Conservation (phyloP, 2,888 invertebrate genomes). For the Pherbina coryleti region DNA sequence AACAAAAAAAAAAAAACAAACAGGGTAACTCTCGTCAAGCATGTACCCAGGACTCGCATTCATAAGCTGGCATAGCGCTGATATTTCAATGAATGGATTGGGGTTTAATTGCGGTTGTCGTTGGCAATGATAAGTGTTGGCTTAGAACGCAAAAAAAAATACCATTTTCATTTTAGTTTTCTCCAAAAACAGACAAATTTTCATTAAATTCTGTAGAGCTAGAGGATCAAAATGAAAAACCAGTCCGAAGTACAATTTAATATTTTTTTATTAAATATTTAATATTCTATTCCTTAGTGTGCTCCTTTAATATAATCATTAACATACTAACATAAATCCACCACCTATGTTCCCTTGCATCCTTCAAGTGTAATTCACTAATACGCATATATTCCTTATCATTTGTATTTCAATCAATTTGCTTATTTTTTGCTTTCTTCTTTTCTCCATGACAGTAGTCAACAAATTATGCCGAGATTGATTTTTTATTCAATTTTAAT, state of each 20-base stretch:
- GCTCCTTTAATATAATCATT: too few relatives aligned
- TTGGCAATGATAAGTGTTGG: conserved; percentile 6
- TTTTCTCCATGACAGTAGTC: not conserved
- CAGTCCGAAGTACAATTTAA: too few relatives aligned
- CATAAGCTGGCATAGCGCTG: not conserved
- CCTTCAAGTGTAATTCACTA: not conserved
- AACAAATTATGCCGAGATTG: conserved; percentile 53
- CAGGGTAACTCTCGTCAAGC: not conserved
- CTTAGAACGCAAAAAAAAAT: not conserved
- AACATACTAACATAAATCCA: not conserved
- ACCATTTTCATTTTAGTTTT: too few relatives aligned
- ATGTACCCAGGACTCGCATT: not conserved
- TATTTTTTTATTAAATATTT: too few relatives aligned
- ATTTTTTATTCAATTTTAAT: conserved; percentile 54
- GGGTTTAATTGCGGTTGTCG: conserved; percentile 31
- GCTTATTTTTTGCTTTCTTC: not conserved
- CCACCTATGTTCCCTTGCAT: not conserved
- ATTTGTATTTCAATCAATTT: conserved; percentile 14
- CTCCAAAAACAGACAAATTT: too few relatives aligned
- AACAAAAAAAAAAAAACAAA: not conserved
- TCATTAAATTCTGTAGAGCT: not conserved
- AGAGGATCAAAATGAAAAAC: too few relatives aligned
- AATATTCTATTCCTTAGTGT: too few relatives aligned
- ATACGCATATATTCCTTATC: conserved; percentile 15
- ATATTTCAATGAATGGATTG: not conserved